Base-by-base conservation (phyloP, 2,888 invertebrate genomes). In the Lysandra bellargus region DNA sequence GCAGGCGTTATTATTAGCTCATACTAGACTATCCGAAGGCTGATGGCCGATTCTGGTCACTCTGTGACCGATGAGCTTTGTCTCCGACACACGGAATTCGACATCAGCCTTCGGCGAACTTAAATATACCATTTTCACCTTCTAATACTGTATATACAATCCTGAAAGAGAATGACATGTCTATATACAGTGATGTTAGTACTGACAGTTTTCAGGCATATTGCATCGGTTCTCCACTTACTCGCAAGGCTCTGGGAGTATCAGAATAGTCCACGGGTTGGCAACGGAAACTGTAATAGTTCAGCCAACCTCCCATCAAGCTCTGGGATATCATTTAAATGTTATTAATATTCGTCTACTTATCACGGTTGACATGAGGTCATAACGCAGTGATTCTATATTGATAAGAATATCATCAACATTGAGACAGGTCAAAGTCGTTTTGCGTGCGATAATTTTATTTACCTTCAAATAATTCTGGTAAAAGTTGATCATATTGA, bases 221-320 rank as follows among this genome's bases (percentile, higher is more conserved):
- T 82, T 81, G 81, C 81, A 81, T 78, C 82, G 84, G 84, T 84
- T 73, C 23, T 74, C 73, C 89, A 94, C 97, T 97, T 97, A 98
- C 98, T 96, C 98, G 96, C 89, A 96, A 95, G 84, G 98, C 97
- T 88, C 96, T 96, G 83, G 97, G 96, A 92, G 96, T 96, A 92
- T 96, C 96, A 86, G 97, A 96, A 95, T 98, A 97, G 95, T 98
- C 98, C 92, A 98, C 98, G 81, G 98, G 98, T 95, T 98, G 98
- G 95, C 98, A 98, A 89, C 96, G 96, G 90, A 97, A 96, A 93
- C 96, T 98, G 96, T 98, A 98, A 89, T 97, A 96, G 89, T 96
- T 96, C 96, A 97, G 97, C 98, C 98, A 98, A 91, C 98, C 98
- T 88, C 97, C 97, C 96, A 97, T 97, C 95, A 97, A 96, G 94